Evolutionary conservation across 2,888 invertebrate genomes (phyloP).

Genomic region (Ligdia adustata): DNA sequence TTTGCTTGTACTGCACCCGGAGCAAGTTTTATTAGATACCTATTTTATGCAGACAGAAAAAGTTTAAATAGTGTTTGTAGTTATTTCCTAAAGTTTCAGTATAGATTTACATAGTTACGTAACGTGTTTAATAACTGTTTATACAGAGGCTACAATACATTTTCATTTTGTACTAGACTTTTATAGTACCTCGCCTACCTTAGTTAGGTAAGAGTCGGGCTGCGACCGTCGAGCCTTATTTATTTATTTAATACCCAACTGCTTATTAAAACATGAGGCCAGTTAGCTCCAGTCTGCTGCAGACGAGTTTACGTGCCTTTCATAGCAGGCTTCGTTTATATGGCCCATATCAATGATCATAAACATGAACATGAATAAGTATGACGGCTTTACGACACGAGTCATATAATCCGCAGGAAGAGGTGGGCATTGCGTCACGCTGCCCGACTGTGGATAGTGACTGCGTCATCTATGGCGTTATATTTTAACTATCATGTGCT

Average conservation of each 20-base stretch:
- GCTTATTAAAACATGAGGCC: conserved; percentile 43
- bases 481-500: no score
- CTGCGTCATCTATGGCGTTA: no score
- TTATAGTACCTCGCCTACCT: no score
- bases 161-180: no score
- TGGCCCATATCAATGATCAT: conserved; percentile 66
- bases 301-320: conserved; percentile 45
- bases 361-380: conserved; percentile 71
- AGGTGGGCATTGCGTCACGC: conserved; percentile 53
- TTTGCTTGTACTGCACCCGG: conserved; percentile 23
- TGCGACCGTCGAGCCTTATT: no score
- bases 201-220: no score
- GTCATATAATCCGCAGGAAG: conserved; percentile 55
- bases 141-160: no score
- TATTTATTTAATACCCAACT: neutral
- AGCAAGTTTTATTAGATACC: conserved; percentile 46
- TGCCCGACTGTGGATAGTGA: neutral
- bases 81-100: no score
- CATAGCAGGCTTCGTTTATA: conserved; percentile 50
- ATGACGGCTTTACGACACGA: conserved; percentile 60
- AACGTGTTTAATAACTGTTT: no score
- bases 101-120: no score
- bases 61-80: no score
- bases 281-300: conserved; percentile 30
- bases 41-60: neutral